Conservation (phyloP, 1,140 invertebrate genomes). For the Drosophila willistoni region DNA sequence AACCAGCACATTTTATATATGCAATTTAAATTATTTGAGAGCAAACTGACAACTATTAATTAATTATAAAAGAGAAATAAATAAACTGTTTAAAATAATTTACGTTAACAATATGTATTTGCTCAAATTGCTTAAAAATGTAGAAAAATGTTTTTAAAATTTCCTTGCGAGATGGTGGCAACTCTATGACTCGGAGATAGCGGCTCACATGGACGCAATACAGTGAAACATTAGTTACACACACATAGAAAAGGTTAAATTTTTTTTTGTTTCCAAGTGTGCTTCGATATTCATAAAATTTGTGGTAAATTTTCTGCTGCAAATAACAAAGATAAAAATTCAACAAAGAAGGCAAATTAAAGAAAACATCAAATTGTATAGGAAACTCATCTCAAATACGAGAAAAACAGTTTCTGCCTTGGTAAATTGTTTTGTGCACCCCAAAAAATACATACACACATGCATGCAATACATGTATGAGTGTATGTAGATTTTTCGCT, state of each 20-base stretch:
- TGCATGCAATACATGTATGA: background rate
- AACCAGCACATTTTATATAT: background rate
- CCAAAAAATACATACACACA: background rate
- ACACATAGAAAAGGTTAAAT: slow-evolving; percentile 52
- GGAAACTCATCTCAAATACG: slow-evolving; percentile 5
- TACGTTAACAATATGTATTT: background rate
- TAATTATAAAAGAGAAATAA: background rate
- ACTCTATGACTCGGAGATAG: slow-evolving; percentile 46
- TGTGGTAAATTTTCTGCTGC: slow-evolving; percentile 49
- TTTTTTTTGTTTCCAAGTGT: slow-evolving; percentile 59
- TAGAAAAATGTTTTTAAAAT: background rate
- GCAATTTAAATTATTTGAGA: background rate
- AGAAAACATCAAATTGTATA: slow-evolving; percentile 8
- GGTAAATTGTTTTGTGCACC: slow-evolving; percentile 9
- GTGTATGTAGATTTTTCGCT: slow-evolving; percentile 4
- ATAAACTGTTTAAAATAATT: background rate
- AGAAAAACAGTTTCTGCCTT: slow-evolving; percentile 14
- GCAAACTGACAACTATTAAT: background rate
- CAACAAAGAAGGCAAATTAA: background rate
- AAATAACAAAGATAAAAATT: slow-evolving; percentile 22
- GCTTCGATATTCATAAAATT: slow-evolving; percentile 68
- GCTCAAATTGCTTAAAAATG: background rate
- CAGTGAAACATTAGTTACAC: slow-evolving; percentile 44
- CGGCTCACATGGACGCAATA: slow-evolving; percentile 60
- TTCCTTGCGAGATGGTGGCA: slow-evolving; percentile 26